Percentiles rank a stretch among this genome's conserved stretches.
phyloP scores from a whole-genome alignment of 2,797 vertebrate genomes.

The Myotis findleyi region DNA sequence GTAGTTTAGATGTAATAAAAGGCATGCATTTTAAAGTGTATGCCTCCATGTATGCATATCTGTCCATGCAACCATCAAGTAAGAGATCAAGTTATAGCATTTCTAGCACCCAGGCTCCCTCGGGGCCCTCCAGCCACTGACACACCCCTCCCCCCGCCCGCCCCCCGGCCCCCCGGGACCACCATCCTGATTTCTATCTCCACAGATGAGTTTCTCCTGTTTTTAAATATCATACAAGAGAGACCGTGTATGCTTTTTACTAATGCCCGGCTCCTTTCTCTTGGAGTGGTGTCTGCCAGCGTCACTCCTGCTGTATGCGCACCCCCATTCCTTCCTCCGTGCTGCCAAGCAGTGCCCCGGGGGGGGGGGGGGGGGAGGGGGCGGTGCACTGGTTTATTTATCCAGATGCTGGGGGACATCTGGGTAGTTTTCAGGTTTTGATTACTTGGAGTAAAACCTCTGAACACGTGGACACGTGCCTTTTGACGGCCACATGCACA shows the following conservation, averaged over 20 bases:
- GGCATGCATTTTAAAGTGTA: neutral
- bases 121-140: neutral
- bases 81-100: neutral
- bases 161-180: neutral
- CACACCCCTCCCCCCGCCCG: no score
- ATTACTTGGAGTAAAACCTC: neutral
- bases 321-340: accelerated
- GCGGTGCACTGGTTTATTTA: no score
- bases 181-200: no score
- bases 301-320: accelerated
- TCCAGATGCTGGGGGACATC: neutral
- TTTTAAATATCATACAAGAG: accelerated
- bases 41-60: accelerated
- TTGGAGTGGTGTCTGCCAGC: accelerated
- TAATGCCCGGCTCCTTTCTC: neutral
- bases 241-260: neutral
- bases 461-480: accelerated
- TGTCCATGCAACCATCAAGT: neutral
- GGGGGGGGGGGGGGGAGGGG: neutral
- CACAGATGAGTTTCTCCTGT: no score
- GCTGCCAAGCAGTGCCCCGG: neutral
- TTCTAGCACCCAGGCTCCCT: no score
- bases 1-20: neutral
- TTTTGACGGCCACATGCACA: accelerated
- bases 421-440: no score